Base-by-base conservation (phyloP, 2,888 invertebrate species). In the Salticus scenicus region DNA sequence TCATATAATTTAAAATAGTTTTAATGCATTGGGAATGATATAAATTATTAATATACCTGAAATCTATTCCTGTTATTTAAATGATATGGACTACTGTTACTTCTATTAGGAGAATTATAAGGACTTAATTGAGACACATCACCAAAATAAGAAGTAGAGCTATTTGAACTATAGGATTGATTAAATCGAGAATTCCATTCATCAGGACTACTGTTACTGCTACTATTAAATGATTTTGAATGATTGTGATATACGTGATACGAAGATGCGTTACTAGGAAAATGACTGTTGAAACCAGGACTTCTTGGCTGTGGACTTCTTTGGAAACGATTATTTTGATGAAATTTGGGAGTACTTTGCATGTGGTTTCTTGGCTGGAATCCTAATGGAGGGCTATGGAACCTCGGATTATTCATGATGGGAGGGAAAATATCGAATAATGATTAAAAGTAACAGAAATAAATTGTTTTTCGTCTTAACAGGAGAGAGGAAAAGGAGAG, bases 101-200 rank as follows among this genome's bases (percentile, higher is more conserved):
- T 37, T 7, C 37, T 37, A 7, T 10, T 37, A 14, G 66, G n/a
- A 20, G 67, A 24, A 33, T 20, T 67, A 20, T 33, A 67, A 10
- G 33, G 5, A 12, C 67, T 67, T 12, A n/a, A n/a, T 12, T 33
- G 37, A 1, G 67, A 67, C n/a, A 31, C 67, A 31, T 67, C 67
- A n/a, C 67, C 67, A 20, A 33, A 67, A 67, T 67, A 64, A 12
- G 73, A 71, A 28, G 66, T 51, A n/a, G 47, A 73, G 47, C 64
- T 72, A 12, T 37, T 70, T n/a, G 80, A 73, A 64, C 24, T 64
- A 14, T 33, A 70, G 10, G 77, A 77, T 27, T 17, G 64, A 64
- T 63, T 67, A 7, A 33, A 20, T 20, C 20, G 8, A 33, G 17
- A 30, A 37, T 1, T 57, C 64, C 66, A 64, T 30, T n/a, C 27